Conservation (phyloP, 2,113 vertebrate species). For the Craseonycteris thonglongyai region DNA sequence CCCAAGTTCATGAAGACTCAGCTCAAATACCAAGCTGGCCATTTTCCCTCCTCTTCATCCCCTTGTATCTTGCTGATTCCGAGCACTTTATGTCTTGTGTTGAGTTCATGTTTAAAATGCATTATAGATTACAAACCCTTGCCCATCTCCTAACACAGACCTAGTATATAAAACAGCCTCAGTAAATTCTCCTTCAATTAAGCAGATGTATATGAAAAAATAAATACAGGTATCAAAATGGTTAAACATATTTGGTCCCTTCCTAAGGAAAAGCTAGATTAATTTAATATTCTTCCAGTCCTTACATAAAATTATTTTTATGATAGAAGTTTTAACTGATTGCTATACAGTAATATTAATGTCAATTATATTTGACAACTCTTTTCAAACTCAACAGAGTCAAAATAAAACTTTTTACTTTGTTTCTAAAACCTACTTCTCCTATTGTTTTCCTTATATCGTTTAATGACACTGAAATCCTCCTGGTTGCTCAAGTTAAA, state of each 20-base stretch:
- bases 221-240: background rate
- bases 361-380: background rate
- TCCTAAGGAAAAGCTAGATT: background rate
- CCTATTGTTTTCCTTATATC: background rate
- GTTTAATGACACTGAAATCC: background rate
- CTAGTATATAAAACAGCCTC: background rate
- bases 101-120: background rate
- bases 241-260: background rate
- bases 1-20: background rate
- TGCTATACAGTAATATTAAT: background rate
- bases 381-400: background rate
- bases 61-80: background rate
- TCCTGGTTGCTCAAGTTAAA: background rate
- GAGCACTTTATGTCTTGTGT: background rate
- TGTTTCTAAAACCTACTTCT: background rate
- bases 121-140: background rate
- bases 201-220: background rate
- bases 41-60: background rate
- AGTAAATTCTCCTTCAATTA: background rate
- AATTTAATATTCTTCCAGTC: background rate
- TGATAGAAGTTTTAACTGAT: background rate
- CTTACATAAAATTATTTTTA: slow-evolving; percentile 28
- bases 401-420: background rate
- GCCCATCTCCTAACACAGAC: background rate
- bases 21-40: background rate